Percentiles rank a stretch among this genome's conserved stretches.
phyloP scores from a whole-genome alignment of 2,113 vertebrate species.

The Barnardius zonarius region DNA sequence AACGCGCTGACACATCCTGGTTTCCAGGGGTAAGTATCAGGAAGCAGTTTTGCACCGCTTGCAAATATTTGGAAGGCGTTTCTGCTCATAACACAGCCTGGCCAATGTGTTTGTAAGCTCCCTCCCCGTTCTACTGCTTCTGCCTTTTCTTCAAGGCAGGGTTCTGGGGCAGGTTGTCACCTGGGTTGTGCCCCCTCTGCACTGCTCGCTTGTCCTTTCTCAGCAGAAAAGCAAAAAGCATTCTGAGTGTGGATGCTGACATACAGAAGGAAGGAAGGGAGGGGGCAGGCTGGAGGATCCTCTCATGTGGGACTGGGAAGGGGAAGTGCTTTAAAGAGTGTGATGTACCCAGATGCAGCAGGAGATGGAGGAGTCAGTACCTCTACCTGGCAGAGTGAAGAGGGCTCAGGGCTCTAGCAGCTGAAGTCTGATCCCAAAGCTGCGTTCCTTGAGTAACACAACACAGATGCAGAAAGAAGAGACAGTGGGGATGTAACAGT shows the following conservation, averaged over 20 bases:
- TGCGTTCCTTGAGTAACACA: rapidly evolving
- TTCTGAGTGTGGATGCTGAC: not conserved
- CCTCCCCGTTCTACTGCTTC: not conserved
- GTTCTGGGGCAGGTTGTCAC: not conserved
- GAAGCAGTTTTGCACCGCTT: not conserved
- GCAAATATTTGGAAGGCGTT: not conserved
- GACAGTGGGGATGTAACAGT: not conserved
- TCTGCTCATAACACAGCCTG: not conserved
- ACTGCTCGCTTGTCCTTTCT: not conserved
- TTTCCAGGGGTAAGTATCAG: not conserved
- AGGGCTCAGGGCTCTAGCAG: not conserved
- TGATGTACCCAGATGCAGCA: not conserved
- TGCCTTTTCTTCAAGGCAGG: not conserved
- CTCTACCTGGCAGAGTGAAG: not conserved
- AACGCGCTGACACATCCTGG: rapidly evolving
- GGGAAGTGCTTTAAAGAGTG: not conserved
- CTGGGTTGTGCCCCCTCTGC: not conserved
- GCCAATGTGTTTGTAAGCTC: rapidly evolving
- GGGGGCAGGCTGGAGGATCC: not conserved
- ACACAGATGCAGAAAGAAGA: not conserved
- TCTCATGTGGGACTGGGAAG: rapidly evolving
- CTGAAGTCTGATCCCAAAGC: not conserved
- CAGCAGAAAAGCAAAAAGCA: not conserved
- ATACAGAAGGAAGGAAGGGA: not conserved
- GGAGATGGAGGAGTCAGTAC: not conserved